These are phyloP conservation scores for Sycophila sp. DNA, from an alignment of 1,140 invertebrate species.

Conservation along the genomic window DNA sequence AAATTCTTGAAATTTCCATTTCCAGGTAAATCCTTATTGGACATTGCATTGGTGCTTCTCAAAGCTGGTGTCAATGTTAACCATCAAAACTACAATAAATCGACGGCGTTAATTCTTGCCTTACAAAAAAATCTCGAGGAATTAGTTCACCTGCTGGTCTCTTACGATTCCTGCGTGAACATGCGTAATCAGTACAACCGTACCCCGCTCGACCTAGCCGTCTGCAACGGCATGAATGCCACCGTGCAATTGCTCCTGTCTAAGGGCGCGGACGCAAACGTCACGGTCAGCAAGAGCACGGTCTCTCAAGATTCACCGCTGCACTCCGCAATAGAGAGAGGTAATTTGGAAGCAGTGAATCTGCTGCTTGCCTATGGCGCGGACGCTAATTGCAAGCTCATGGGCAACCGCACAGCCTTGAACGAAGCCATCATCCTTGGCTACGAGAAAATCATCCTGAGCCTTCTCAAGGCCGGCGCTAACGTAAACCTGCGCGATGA, in stretches of 20 bases:
- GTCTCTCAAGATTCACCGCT: too few relatives aligned
- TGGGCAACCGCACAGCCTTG: neutral
- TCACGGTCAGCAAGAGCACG: too few relatives aligned
- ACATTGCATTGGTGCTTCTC: neutral
- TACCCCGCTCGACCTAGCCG: too few relatives aligned
- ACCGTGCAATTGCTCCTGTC: neutral
- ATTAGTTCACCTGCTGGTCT: too few relatives aligned
- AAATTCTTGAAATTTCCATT: too few relatives aligned
- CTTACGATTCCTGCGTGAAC: too few relatives aligned
- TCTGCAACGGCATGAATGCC: too few relatives aligned
- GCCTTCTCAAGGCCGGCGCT: neutral
- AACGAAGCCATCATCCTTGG: neutral
- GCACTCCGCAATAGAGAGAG: too few relatives aligned
- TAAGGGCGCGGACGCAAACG: neutral
- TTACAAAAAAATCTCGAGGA: too few relatives aligned
- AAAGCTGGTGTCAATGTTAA: neutral
- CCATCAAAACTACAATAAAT: neutral
- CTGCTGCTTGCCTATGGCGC: neutral
- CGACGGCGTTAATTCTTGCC: too few relatives aligned
- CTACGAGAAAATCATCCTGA: neutral
- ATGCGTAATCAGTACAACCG: too few relatives aligned
- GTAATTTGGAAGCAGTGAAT: too few relatives aligned
- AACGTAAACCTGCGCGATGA: neutral
- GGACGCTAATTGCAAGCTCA: neutral
- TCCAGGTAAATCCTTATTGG: neutral